Conservation (phyloP, 37 sponge, comb jelly and placozoan species). For the Aphrocallistes beatrix region DNA sequence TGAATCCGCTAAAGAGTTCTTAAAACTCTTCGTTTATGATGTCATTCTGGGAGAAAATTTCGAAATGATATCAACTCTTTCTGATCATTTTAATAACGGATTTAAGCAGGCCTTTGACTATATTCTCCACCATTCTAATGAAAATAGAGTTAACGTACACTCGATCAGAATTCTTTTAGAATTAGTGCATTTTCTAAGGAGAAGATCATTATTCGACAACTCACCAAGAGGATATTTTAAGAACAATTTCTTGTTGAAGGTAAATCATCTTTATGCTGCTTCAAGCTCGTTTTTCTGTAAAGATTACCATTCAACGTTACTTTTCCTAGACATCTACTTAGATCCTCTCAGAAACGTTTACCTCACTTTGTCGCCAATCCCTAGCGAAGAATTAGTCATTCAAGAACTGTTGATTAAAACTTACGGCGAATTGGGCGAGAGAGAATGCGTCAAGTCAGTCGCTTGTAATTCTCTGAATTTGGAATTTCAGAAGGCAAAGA, state of each 20-base stretch:
- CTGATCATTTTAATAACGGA: neutral
- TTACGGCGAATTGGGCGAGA: neutral
- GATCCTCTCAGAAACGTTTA: neutral
- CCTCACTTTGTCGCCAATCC: neutral
- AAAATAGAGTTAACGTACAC: neutral
- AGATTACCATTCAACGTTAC: constrained; percentile 11
- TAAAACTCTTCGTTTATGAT: neutral
- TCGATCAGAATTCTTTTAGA: neutral
- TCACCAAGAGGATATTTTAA: neutral
- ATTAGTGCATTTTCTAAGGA: neutral
- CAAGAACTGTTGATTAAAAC: neutral
- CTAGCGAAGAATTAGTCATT: neutral
- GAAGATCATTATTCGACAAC: neutral
- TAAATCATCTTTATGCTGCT: neutral
- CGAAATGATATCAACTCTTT: neutral
- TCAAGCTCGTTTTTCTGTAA: neutral
- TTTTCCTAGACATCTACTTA: neutral
- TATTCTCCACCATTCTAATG: neutral
- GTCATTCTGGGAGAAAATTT: neutral
- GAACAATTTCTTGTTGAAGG: neutral
- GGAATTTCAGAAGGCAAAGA: neutral
- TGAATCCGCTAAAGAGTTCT: neutral
- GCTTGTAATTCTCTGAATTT: neutral
- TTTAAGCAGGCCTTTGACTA: neutral
- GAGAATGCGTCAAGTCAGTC: neutral